Evolutionary conservation across 1,140 invertebrate species (phyloP).

Genomic region (Acyrthosiphon pisum): DNA sequence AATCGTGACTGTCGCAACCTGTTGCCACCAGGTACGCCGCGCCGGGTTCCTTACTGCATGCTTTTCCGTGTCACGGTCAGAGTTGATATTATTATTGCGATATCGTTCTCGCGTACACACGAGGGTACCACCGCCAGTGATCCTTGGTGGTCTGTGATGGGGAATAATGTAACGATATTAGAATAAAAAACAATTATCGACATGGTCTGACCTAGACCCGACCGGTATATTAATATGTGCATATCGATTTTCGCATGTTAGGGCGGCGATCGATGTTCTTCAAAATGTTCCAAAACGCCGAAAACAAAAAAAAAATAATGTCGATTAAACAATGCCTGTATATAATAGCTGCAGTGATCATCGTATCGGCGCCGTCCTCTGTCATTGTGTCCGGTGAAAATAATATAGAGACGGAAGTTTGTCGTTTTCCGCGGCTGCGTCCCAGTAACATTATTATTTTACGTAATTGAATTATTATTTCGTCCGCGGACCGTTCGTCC

Average conservation of each 20-base stretch:
- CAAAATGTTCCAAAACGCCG: neutral
- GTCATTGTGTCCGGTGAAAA: neutral
- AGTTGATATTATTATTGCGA: neutral
- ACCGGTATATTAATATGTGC: too few relatives aligned
- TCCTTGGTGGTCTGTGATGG: conserved; percentile 29
- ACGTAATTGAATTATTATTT: conserved; percentile 1
- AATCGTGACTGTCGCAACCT: conserved; percentile 54
- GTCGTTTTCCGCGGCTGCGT: neutral
- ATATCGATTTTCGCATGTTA: neutral
- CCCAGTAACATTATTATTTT: neutral
- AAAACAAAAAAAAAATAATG: too few relatives aligned
- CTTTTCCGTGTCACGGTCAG: conserved; percentile 51
- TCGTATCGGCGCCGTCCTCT: neutral
- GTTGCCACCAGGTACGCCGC: neutral
- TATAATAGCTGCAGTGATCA: neutral
- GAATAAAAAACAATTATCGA: neutral
- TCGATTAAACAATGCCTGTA: too few relatives aligned
- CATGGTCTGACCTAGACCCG: conserved; percentile 31
- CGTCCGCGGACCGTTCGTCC: neutral
- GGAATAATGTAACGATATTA: conserved; percentile 5
- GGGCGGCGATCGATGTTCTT: neutral
- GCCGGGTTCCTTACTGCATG: neutral
- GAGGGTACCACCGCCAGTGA: neutral
- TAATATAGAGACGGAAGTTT: neutral
- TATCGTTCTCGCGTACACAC: neutral